These are phyloP conservation scores for Leptodon cayanensis DNA, from an alignment of 2,797 vertebrate genomes.

Conservation along the genomic window DNA sequence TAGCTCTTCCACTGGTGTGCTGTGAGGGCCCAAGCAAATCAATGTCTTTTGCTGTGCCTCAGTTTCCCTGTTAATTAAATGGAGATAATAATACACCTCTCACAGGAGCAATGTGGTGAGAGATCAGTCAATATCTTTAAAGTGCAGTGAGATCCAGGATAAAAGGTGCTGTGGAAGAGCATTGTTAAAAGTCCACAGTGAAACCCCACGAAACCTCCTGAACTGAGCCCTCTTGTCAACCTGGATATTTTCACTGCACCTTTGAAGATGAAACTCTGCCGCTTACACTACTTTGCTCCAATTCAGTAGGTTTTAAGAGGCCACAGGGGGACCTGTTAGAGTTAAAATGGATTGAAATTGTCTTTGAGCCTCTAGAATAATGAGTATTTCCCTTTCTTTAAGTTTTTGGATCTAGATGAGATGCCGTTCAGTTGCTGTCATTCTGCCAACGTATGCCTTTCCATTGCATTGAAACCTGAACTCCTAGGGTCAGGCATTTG, in stretches of 20 bases:
- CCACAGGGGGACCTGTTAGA: slow-evolving; percentile 66
- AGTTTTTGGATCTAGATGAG: slow-evolving; percentile 69
- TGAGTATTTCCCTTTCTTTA: slow-evolving; percentile 72
- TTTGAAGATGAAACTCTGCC: slow-evolving; percentile 71
- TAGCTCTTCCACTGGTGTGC: not conserved
- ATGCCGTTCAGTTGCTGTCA: slow-evolving; percentile 51
- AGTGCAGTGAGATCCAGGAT: not conserved
- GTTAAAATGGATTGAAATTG: slow-evolving; percentile 71
- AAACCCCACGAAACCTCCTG: slow-evolving; percentile 46
- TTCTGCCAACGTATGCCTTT: slow-evolving; percentile 39
- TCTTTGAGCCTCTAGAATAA: slow-evolving; percentile 73
- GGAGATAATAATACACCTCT: not conserved
- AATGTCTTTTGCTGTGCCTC: not conserved
- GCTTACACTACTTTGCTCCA: slow-evolving; percentile 60
- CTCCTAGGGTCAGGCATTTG: slow-evolving; percentile 59
- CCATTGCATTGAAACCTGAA: slow-evolving; percentile 14
- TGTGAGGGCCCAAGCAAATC: not conserved
- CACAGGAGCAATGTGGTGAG: not conserved
- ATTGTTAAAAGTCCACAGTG: slow-evolving; percentile 26
- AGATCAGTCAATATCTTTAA: slow-evolving; percentile 32
- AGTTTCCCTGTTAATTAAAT: slow-evolving; percentile 49
- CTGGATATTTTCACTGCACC: slow-evolving; percentile 61
- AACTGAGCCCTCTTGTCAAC: slow-evolving; percentile 68
- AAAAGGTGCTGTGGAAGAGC: not conserved
- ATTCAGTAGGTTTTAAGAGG: slow-evolving; percentile 74